A percentile compares a stretch with the other conserved stretches of the same genome.
phyloP scores from a whole-genome alignment of 2,113 vertebrate species.

The Glareola pratincola region DNA sequence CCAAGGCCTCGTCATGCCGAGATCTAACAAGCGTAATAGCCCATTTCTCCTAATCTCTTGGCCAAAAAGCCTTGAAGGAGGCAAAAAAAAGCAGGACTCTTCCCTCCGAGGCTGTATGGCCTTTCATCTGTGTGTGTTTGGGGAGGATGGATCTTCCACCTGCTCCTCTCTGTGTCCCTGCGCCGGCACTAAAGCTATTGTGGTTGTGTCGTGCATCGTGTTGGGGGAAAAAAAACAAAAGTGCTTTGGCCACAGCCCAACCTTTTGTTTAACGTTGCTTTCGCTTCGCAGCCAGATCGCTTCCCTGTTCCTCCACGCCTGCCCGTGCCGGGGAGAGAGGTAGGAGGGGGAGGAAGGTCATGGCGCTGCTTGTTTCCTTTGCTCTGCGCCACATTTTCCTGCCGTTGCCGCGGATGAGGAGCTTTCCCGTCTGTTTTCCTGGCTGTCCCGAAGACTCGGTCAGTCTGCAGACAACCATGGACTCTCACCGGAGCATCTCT shows the following conservation, averaged over 20 bases:
- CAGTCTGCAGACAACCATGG: fast-evolving
- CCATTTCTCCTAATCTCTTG: fast-evolving
- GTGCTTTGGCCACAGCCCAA: background rate
- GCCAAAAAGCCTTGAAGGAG: fast-evolving
- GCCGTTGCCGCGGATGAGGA: fast-evolving
- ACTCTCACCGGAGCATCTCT: fast-evolving
- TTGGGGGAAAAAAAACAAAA: background rate
- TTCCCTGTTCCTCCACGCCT: background rate
- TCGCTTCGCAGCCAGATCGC: background rate
- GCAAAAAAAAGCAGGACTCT: background rate
- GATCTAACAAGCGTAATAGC: fast-evolving
- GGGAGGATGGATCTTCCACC: background rate
- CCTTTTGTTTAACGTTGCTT: background rate
- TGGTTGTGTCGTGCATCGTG: too few species aligned
- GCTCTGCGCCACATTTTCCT: background rate
- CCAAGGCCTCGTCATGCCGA: background rate
- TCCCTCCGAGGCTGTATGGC: fast-evolving
- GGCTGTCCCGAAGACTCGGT: fast-evolving
- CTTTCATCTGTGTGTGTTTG: background rate
- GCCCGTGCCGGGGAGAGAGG: background rate
- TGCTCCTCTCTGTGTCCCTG: background rate
- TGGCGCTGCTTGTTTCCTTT: background rate
- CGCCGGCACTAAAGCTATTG: fast-evolving
- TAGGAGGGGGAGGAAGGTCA: background rate
- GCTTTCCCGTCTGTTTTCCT: background rate